These are phyloP conservation scores for Dipodomys spectabilis DNA, from an alignment of 2,113 vertebrate genomes.

Conservation along the genomic window DNA sequence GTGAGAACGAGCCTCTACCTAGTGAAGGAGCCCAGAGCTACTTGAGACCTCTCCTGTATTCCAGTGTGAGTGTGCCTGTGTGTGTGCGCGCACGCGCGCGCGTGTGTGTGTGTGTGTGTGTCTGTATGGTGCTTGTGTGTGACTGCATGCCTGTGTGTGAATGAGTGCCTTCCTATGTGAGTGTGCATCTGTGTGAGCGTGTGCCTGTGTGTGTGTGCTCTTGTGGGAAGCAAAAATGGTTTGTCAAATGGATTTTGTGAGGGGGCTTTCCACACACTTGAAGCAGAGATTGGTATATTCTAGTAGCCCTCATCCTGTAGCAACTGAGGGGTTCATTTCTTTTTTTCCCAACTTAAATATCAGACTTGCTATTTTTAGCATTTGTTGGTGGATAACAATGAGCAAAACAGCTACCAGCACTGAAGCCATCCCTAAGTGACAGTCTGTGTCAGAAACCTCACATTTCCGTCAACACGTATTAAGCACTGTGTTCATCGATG, in stretches of 20 bases:
- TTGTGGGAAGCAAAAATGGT: not conserved
- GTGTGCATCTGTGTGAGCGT: too few relatives aligned
- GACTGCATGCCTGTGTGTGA: too few relatives aligned
- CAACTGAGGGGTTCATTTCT: not conserved
- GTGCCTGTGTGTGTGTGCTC: not conserved
- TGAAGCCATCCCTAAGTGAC: rapidly evolving
- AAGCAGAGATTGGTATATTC: not conserved
- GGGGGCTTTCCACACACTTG: not conserved
- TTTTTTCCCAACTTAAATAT: not conserved
- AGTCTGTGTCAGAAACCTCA: rapidly evolving
- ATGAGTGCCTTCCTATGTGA: too few relatives aligned
- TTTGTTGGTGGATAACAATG: not conserved
- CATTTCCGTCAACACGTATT: rapidly evolving
- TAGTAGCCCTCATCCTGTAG: not conserved
- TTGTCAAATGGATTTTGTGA: not conserved
- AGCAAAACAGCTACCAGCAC: not conserved
- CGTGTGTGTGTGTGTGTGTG: not conserved
- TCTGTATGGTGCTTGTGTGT: too few relatives aligned
- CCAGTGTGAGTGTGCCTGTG: rapidly evolving
- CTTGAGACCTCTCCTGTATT: rapidly evolving
- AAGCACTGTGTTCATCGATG: rapidly evolving
- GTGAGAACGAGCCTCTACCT: rapidly evolving
- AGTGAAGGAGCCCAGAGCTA: rapidly evolving
- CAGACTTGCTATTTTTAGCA: not conserved
- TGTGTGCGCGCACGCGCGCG: too few relatives aligned